These are phyloP conservation scores for Eclectus roratus DNA, from an alignment of 2,113 vertebrate genomes.

Conservation along the genomic window DNA sequence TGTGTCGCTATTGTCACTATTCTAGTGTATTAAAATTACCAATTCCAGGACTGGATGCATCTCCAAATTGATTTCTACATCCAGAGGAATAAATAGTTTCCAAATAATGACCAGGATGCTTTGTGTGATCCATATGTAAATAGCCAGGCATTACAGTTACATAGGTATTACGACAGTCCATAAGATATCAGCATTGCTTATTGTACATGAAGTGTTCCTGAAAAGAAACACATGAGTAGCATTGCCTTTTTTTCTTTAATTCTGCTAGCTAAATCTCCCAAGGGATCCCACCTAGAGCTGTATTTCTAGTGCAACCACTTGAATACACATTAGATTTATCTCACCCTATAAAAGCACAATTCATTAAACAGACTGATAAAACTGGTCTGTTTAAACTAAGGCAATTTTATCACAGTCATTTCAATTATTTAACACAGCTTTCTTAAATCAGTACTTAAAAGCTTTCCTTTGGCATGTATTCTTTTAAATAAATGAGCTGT, in stretches of 20 bases:
- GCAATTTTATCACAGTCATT: conserved; percentile 83
- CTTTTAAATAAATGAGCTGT: conserved; percentile 78
- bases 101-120: not conserved
- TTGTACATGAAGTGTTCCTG: not conserved
- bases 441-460: conserved; percentile 81
- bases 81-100: not conserved
- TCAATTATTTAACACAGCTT: conserved; percentile 84
- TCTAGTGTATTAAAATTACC: conserved; percentile 9
- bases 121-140: not conserved
- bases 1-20: not conserved
- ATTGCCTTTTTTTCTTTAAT: not conserved
- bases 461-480: conserved; percentile 79
- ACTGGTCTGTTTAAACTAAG: conserved; percentile 82
- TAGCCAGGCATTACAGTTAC: not conserved
- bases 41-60: not conserved
- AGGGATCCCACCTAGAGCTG: conserved; percentile 67
- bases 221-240: conserved; percentile 32
- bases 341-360: conserved; percentile 83
- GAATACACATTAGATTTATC: conserved; percentile 80
- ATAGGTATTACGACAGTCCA: not conserved
- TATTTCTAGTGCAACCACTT: conserved; percentile 71
- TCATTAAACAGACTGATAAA: conserved; percentile 85
- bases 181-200: not conserved
- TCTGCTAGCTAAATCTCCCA: conserved; percentile 21
- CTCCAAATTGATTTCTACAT: not conserved